A percentile compares a stretch with the other conserved stretches of the same genome.
Evolutionary conservation across 2,113 vertebrate genomes (phyloP).

Genomic region (Trogon surrucura): DNA sequence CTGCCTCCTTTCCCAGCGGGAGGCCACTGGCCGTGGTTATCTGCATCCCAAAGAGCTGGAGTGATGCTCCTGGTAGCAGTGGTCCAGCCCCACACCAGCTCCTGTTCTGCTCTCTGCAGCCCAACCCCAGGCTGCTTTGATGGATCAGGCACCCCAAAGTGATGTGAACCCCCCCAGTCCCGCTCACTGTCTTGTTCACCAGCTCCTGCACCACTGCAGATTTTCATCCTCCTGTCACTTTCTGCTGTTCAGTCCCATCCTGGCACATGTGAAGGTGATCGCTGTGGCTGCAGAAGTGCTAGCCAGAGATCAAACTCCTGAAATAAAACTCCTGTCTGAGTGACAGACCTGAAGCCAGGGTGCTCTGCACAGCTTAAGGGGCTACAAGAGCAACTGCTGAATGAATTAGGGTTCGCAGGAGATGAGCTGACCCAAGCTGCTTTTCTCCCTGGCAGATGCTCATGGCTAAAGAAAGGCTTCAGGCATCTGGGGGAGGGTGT

Average conservation of each 20-base stretch:
- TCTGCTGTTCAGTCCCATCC: background rate
- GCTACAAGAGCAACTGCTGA: background rate
- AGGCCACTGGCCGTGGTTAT: background rate
- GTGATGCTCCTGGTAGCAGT: background rate
- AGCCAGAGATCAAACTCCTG: background rate
- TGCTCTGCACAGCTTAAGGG: background rate
- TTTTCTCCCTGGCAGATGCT: no score
- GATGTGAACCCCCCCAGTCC: background rate
- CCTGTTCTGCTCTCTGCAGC: background rate
- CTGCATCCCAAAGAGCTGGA: background rate
- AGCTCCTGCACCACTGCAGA: background rate
- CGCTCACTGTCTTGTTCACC: background rate
- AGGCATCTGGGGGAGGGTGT: fast-evolving
- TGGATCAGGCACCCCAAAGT: background rate
- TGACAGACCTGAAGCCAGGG: background rate
- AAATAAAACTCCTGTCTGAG: background rate
- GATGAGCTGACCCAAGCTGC: background rate
- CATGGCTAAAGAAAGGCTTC: background rate
- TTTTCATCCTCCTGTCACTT: background rate
- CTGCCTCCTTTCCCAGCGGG: background rate
- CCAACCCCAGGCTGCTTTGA: background rate
- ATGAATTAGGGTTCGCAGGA: background rate
- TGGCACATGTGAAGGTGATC: fast-evolving
- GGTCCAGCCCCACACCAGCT: background rate
- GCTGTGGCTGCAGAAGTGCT: background rate